Percentiles rank a stretch among this genome's conserved stretches.
Evolutionary conservation across 2,113 vertebrate genomes (phyloP).

Genomic region (Phrynosoma platyrhinos): DNA sequence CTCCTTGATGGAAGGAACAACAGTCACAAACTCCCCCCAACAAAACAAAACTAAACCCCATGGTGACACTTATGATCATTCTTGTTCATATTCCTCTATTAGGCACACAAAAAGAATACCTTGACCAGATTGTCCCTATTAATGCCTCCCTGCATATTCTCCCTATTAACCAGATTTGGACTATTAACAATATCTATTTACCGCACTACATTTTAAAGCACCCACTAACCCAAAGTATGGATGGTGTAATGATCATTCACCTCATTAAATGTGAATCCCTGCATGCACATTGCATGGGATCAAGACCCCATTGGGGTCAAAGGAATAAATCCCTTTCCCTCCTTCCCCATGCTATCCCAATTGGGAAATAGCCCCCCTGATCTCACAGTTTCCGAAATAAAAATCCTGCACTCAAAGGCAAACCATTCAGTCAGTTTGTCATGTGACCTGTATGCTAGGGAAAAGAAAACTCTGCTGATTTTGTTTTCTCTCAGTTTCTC

Average conservation of each 20-base stretch:
- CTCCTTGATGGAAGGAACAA: neutral
- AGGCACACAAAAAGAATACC: neutral
- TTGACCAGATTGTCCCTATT: neutral
- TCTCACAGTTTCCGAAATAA: neutral
- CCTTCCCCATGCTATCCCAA: no score
- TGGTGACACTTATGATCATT: neutral
- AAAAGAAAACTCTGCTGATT: neutral
- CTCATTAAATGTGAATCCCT: neutral
- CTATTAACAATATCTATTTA: no score
- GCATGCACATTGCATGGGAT: neutral
- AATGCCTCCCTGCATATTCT: no score
- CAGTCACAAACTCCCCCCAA: no score
- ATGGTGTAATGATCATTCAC: neutral
- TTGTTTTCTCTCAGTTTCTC: no score
- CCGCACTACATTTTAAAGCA: no score
- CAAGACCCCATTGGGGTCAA: neutral
- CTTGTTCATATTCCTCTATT: neutral
- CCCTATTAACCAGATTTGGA: no score
- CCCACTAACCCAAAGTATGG: neutral
- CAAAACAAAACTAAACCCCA: neutral
- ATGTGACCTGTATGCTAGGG: no score
- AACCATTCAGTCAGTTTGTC: neutral
- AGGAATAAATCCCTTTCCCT: neutral
- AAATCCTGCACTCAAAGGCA: neutral
- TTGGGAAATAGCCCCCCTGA: no score